These are phyloP conservation scores for Pterocles burchelli DNA, from an alignment of 2,113 vertebrate genomes.

Conservation along the genomic window DNA sequence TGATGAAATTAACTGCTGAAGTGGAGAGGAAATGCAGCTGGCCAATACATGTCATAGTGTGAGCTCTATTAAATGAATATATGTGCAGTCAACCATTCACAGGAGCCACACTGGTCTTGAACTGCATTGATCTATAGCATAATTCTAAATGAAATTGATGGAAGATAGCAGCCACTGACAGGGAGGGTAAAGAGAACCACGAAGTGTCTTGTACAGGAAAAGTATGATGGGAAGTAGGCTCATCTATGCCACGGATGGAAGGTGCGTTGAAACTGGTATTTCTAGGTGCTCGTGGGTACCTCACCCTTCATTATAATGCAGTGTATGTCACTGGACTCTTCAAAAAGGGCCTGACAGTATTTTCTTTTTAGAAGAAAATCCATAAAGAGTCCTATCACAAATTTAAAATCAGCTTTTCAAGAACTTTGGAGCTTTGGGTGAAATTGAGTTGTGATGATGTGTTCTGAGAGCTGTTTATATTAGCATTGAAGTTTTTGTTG, in stretches of 20 bases:
- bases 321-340: not conserved
- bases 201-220: constrained; percentile 84
- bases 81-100: constrained; percentile 71
- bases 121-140: constrained; percentile 90
- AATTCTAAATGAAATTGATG: constrained; percentile 94
- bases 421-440: not conserved
- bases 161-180: constrained; percentile 89
- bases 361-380: not conserved
- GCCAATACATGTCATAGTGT: constrained; percentile 73
- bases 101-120: constrained; percentile 82
- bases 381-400: not conserved
- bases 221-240: constrained; percentile 84
- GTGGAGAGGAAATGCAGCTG: constrained; percentile 76
- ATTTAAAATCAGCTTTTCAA: not conserved
- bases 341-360: not conserved
- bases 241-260: not conserved
- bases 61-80: constrained; percentile 76
- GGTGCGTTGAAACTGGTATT: not conserved
- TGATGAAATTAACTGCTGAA: constrained; percentile 78
- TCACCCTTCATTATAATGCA: not conserved
- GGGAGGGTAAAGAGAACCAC: constrained; percentile 88
- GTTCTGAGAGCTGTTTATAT: not conserved
- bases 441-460: not conserved
- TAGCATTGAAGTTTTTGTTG: not conserved
- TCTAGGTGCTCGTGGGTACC: not conserved